These are phyloP conservation scores for Ostrea denselamellosa DNA, from an alignment of 1,140 invertebrate species.

Conservation along the genomic window DNA sequence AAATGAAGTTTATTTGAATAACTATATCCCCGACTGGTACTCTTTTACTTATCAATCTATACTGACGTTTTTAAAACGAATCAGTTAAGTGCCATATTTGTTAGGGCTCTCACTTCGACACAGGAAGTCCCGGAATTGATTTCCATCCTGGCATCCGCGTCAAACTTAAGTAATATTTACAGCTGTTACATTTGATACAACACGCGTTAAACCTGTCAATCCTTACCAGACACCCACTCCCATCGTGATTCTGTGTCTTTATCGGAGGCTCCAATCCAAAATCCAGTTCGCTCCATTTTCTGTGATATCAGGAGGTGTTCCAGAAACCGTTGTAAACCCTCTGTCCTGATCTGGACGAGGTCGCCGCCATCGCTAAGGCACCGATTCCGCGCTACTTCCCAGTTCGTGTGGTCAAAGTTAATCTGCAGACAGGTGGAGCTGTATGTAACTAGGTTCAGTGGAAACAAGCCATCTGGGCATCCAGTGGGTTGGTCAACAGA, in stretches of 20 bases:
- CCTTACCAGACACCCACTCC: slow-evolving; percentile 27
- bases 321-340: background rate
- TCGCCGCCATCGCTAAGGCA: slow-evolving; percentile 21
- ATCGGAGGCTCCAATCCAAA: slow-evolving; percentile 13
- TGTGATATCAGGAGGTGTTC: background rate
- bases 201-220: too few species aligned
- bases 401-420: background rate
- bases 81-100: too few species aligned
- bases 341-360: background rate
- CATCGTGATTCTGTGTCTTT: background rate
- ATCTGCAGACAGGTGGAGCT: background rate
- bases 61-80: too few species aligned
- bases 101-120: too few species aligned
- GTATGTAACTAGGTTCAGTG: background rate
- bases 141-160: too few species aligned
- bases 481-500: background rate
- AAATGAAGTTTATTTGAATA: too few species aligned
- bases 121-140: too few species aligned
- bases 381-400: slow-evolving; percentile 5
- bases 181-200: too few species aligned
- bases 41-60: background rate
- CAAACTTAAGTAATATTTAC: too few species aligned
- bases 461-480: background rate
- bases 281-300: background rate
- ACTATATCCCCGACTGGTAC: background rate